Percentiles rank a stretch among this genome's conserved stretches.
phyloP scores from a whole-genome alignment of 2,113 vertebrate species.

The Salvelinus sp. region DNA sequence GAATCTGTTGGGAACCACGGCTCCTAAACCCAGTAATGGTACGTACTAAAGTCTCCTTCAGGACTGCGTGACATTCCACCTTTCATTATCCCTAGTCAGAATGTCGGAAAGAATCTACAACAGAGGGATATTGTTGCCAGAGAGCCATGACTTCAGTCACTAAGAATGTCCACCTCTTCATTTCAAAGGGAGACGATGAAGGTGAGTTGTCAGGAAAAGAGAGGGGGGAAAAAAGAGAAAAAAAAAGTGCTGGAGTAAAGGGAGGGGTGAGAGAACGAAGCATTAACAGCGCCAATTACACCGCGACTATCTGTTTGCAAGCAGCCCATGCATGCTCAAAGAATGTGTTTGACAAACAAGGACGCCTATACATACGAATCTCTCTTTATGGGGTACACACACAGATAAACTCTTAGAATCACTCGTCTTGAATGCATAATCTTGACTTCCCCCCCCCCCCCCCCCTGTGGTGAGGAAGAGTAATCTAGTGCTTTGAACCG shows the following conservation, averaged over 20 bases:
- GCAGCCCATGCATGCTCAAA: neutral
- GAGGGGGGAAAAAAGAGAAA: neutral
- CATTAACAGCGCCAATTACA: slow-evolving; percentile 29
- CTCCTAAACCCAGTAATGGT: neutral
- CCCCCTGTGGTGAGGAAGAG: slow-evolving; percentile 18
- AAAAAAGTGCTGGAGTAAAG: neutral
- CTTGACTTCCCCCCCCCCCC: neutral
- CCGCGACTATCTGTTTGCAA: slow-evolving; percentile 24
- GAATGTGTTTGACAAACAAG: neutral
- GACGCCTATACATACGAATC: neutral
- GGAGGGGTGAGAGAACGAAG: neutral
- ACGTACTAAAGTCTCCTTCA: neutral
- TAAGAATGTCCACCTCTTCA: slow-evolving; percentile 54
- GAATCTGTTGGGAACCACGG: neutral
- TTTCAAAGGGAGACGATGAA: slow-evolving; percentile 47
- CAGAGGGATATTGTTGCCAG: slow-evolving; percentile 60
- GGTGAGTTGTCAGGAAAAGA: neutral
- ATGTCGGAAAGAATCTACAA: slow-evolving; percentile 36
- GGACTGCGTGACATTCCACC: slow-evolving; percentile 21
- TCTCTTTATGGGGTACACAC: neutral
- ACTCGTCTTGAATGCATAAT: slow-evolving; percentile 11
- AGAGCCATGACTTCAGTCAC: slow-evolving; percentile 46
- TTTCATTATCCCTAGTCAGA: slow-evolving; percentile 23
- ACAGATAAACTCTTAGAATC: neutral
- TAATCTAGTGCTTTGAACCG: slow-evolving; percentile 41